phyloP scores from a whole-genome alignment of 2,888 invertebrate species.

The Gibbula magus region DNA sequence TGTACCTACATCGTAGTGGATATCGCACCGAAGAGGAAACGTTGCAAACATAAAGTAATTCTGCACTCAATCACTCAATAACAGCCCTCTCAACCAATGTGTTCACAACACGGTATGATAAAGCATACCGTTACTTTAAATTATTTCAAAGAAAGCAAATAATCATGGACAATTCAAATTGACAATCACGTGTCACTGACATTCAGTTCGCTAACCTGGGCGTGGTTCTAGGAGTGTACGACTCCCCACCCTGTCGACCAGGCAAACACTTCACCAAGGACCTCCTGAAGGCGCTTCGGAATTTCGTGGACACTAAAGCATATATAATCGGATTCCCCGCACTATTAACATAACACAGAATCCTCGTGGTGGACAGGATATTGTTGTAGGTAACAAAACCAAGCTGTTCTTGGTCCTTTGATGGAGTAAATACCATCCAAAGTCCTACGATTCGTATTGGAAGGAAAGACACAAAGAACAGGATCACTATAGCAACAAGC shows the following conservation, averaged over 20 bases:
- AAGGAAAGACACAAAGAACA: slow-evolving; percentile 91
- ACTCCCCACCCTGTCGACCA: neutral
- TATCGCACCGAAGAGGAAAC: too few relatives aligned
- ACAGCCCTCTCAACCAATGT: too few relatives aligned
- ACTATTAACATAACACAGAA: slow-evolving; percentile 89
- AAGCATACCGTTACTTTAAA: too few relatives aligned
- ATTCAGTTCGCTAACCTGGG: neutral
- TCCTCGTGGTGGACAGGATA: slow-evolving; percentile 87
- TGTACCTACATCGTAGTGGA: too few relatives aligned
- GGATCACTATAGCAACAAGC: slow-evolving; percentile 76
- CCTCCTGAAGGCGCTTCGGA: slow-evolving; percentile 78
- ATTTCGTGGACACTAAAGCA: slow-evolving; percentile 93
- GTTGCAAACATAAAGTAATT: too few relatives aligned
- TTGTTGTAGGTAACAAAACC: slow-evolving; percentile 89
- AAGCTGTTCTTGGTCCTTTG: slow-evolving; percentile 81
- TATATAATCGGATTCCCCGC: slow-evolving; percentile 93
- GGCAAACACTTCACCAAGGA: slow-evolving; percentile 14
- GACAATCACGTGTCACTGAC: too few relatives aligned
- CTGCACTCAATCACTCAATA: too few relatives aligned
- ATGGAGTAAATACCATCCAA: slow-evolving; percentile 88
- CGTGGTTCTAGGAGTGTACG: slow-evolving; percentile 6
- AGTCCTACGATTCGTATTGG: slow-evolving; percentile 91
- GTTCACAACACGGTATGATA: too few relatives aligned
- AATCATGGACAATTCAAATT: too few relatives aligned
- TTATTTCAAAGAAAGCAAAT: too few relatives aligned